phyloP scores from a whole-genome alignment of 1,140 invertebrate species.

The Orius insidiosus region DNA sequence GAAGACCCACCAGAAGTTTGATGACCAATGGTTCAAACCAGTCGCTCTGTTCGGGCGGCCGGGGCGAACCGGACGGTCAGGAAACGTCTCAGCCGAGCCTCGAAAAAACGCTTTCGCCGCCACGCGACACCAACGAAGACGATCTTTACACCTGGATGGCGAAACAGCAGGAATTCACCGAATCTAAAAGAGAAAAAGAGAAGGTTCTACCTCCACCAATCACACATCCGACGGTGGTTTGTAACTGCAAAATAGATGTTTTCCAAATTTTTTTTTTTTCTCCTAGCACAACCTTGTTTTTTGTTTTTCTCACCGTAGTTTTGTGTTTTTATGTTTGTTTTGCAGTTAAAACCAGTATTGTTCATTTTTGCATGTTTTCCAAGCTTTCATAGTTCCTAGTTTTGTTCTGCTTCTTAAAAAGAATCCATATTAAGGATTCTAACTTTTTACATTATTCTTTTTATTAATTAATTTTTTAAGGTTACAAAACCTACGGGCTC shows the following conservation, averaged over 20 bases:
- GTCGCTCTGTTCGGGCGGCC: slow-evolving; percentile 32
- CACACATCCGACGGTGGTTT: slow-evolving; percentile 23
- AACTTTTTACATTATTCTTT: background rate
- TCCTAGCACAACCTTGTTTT: background rate
- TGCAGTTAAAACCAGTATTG: too few relatives aligned
- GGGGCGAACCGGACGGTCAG: slow-evolving; percentile 27
- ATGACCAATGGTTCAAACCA: background rate
- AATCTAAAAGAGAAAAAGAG: slow-evolving; percentile 22
- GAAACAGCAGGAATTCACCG: slow-evolving; percentile 60
- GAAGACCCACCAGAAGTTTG: slow-evolving; percentile 33
- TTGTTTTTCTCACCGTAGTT: background rate
- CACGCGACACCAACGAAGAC: slow-evolving; percentile 38
- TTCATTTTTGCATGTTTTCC: too few relatives aligned
- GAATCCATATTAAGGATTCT: background rate
- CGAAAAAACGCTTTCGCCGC: slow-evolving; percentile 21
- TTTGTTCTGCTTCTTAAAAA: background rate
- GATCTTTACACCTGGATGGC: slow-evolving; percentile 92
- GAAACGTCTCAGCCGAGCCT: slow-evolving; percentile 24
- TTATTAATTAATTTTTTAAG: background rate
- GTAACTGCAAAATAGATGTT: slow-evolving; percentile 13
- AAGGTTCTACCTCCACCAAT: slow-evolving; percentile 11
- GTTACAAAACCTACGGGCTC: background rate
- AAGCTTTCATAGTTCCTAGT: too few relatives aligned
- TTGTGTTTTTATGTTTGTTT: background rate
- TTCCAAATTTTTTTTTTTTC: background rate